Base-by-base conservation (phyloP, 2,888 invertebrate species). In the Dolichomitus sp. region DNA sequence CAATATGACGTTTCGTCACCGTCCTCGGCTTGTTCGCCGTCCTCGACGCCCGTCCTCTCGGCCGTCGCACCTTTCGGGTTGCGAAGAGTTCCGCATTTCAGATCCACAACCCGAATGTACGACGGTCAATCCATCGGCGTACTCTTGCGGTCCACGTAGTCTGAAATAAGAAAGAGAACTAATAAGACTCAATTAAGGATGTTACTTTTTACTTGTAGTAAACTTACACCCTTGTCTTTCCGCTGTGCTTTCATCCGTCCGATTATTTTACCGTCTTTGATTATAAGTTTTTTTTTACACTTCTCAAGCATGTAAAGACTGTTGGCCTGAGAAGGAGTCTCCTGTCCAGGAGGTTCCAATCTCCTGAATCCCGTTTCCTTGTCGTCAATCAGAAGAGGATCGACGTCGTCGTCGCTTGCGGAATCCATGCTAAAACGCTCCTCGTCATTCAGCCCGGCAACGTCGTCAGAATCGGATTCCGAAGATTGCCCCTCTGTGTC, bases 301-400 rank as follows among this genome's bases (percentile, higher is more conserved):
- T 97, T 97, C 91, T 97, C 97, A 92, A 96, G 95, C 96, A 97
- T 97, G 89, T 97, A 97, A 5, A 97, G 94, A 23, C 95, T 96
- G 86, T 95, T 95, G 4, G 96, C 95, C 61, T 95, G 94, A 0
- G 94, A 92, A 40, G 91, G 89, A 17, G 92, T 92, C 78, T 93
- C 92, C 81, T 94, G 94, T 72, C 93, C 93, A 59, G 94, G 94
- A 45, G 94, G 93, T 86, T 95, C 95, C 11, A 95, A 91, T 77
- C 94, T 93, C 84, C 94, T 93, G 83, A 95, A 95, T 11, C 95
- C 95, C 19, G 94, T 92, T 80, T 94, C 94, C 76, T 92, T 90
- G 4, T 93, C 94, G 52, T 94, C 94, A 42, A 94, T 91, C 88
- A 92, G 89, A 14, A 94, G 87, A 45, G 93, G 93, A 88, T 94